phyloP scores from a whole-genome alignment of 2,888 invertebrate species.

The Oxytorus armatus region DNA sequence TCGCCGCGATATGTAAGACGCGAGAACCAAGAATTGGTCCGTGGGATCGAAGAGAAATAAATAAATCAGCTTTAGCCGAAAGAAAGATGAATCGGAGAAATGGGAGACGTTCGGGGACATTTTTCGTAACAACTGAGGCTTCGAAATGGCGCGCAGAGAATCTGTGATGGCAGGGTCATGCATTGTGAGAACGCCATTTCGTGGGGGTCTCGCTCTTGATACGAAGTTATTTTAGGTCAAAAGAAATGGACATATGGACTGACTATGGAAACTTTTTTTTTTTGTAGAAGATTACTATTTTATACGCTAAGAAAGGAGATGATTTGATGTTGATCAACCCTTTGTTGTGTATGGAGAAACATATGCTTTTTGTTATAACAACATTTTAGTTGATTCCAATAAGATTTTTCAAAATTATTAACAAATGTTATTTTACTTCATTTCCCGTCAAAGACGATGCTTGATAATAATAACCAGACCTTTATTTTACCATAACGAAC shows the following conservation, averaged over 20 bases:
- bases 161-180: neutral
- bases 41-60: conserved; percentile 22
- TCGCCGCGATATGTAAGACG: conserved; percentile 32
- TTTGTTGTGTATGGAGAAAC: neutral
- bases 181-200: conserved; percentile 21
- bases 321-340: conserved; percentile 21
- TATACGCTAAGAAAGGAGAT: neutral
- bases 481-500: too few species aligned
- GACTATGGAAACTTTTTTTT: neutral
- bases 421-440: too few species aligned
- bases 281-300: conserved; percentile 6
- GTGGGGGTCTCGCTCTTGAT: conserved; percentile 2
- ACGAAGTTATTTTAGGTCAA: neutral
- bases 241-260: conserved; percentile 14
- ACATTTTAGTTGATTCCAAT: too few species aligned
- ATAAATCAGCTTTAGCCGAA: conserved; percentile 28
- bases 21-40: conserved; percentile 32
- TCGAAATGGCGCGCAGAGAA: conserved; percentile 19
- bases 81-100: conserved; percentile 39
- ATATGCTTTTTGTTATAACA: too few species aligned
- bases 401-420: too few species aligned
- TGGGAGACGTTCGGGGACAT: conserved; percentile 22
- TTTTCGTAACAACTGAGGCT: conserved; percentile 13
- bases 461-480: too few species aligned
- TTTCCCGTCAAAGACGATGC: too few species aligned